Base-by-base conservation (phyloP, 2,888 invertebrate species). In the Tetragonisca angustula region DNA sequence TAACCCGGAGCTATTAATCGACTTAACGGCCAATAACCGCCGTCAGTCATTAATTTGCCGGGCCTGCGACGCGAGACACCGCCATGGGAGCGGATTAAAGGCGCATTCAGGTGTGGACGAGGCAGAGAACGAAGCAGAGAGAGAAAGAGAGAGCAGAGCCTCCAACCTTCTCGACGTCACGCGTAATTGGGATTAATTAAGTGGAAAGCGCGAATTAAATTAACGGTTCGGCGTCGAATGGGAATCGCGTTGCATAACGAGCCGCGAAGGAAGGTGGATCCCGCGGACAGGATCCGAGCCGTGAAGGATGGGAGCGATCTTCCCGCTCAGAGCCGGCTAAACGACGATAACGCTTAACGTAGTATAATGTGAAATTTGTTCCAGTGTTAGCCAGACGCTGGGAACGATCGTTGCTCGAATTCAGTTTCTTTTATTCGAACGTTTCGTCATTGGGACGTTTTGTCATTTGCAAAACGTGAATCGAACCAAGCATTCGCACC, bases 101-200 rank as follows among this genome's bases (percentile, higher is more conserved):
- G 52, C 67, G 80, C 73, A 50, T 62, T 80, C 72, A 64, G 61
- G 72, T 71, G 49, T 71, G 49, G 81, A 36, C 68, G 59, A 65
- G 59, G 27, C 32, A 32, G 32, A 32, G 61, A 73, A 71, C 67
- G 52, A 43, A 64, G 49, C 4, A 56, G 9, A 54, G 17, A n/a
- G 36, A 67, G 15, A 52, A 43, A 24, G 2, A 24, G 13, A n/a
- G 59, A n/a, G 36, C 24, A 69, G 21, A 32, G 17, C 61, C 17
- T 24, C 9, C 9, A 43, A 43, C 43, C 43, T 11, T 4, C 21
- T 21, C 72, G 69, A 49, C 79, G 78, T 67, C 79, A 79, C 83
- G 83, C 69, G 84, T 88, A 89, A 91, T 91, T 90, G 88, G 86
- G 84, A 91, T 90, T 90, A 89, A 90, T 89, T 90, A 90, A 87